These are phyloP conservation scores for Eristalis intricaria DNA, from an alignment of 2,888 invertebrate species.

Conservation along the genomic window DNA sequence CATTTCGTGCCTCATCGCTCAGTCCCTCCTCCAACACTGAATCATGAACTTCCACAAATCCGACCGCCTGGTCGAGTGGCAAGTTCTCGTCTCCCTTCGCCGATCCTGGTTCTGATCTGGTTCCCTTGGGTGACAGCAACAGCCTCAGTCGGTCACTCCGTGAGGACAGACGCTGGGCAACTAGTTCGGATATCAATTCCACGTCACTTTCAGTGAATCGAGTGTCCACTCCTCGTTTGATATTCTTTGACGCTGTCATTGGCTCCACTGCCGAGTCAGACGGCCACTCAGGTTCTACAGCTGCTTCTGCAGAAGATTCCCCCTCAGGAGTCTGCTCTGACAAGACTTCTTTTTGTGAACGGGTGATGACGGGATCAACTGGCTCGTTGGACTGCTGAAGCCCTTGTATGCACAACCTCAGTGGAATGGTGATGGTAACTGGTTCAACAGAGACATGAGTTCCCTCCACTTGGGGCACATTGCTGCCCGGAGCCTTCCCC, in stretches of 20 bases:
- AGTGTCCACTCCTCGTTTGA: slow-evolving; percentile 10
- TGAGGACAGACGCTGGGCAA: not conserved
- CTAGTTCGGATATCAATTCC: not conserved
- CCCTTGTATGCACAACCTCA: slow-evolving; percentile 50
- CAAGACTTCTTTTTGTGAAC: not conserved
- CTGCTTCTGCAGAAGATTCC: not conserved
- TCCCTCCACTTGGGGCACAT: not conserved
- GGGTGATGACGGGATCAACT: not conserved
- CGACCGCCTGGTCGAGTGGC: too few relatives aligned
- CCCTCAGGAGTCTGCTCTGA: not conserved
- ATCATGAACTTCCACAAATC: too few relatives aligned
- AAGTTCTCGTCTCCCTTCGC: too few relatives aligned
- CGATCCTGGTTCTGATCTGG: too few relatives aligned
- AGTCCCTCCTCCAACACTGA: too few relatives aligned
- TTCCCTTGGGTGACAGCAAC: not conserved
- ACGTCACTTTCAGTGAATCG: not conserved
- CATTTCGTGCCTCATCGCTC: too few relatives aligned
- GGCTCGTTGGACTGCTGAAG: not conserved
- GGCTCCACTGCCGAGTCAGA: not conserved
- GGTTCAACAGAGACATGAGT: slow-evolving; percentile 50
- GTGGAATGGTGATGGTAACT: slow-evolving; percentile 66
- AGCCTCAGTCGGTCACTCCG: not conserved
- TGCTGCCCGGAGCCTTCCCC: not conserved
- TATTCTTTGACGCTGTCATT: not conserved
- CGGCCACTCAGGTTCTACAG: not conserved